Percentiles rank a stretch among this genome's conserved stretches.
Evolutionary conservation across 2,797 vertebrate genomes (phyloP).

Genomic region (Crocodylus rhombifer): DNA sequence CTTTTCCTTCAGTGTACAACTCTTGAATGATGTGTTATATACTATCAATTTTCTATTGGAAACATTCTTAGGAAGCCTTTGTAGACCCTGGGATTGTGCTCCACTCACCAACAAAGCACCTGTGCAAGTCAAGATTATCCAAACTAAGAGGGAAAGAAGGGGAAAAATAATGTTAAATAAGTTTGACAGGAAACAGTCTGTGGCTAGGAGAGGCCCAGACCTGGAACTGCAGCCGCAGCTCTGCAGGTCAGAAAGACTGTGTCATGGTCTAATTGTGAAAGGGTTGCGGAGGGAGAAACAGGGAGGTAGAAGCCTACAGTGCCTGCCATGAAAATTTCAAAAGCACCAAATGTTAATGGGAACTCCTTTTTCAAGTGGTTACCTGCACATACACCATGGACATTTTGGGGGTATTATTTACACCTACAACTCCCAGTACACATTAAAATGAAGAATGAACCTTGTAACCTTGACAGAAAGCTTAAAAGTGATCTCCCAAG

Average conservation of each 20-base stretch:
- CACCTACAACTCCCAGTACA: background rate
- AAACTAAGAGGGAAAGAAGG: background rate
- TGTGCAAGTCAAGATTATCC: background rate
- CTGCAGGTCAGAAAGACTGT: background rate
- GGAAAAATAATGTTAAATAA: background rate
- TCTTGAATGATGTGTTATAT: background rate
- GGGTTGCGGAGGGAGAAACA: too few species aligned
- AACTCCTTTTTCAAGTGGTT: background rate
- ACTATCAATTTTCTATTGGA: background rate
- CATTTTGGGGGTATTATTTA: background rate
- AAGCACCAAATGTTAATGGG: background rate
- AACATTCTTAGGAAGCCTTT: background rate
- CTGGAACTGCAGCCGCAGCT: conserved; percentile 25
- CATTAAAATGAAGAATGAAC: accelerated
- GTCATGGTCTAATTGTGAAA: background rate
- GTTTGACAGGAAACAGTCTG: background rate
- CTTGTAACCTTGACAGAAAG: background rate
- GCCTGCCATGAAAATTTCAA: background rate
- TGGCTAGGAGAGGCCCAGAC: conserved; percentile 23
- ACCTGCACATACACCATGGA: background rate
- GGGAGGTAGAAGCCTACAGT: conserved; percentile 30
- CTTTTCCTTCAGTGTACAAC: background rate
- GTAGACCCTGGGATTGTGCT: background rate
- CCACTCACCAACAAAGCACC: background rate
- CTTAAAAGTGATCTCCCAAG: background rate